Conservation (phyloP, 2,113 vertebrate genomes). For the Passerina amoena region DNA sequence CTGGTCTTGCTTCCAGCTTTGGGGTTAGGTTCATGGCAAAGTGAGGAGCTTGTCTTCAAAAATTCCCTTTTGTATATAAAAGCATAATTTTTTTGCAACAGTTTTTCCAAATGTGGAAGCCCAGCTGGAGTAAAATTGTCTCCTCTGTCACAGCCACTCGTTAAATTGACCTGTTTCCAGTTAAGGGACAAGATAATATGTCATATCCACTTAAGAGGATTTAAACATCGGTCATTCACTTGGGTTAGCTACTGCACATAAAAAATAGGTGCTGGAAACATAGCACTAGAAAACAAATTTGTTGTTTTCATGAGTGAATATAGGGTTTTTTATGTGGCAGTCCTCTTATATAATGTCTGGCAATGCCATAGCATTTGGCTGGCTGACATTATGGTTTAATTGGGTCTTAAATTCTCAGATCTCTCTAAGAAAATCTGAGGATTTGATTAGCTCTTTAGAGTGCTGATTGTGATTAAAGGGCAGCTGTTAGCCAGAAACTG, state of each 20-base stretch:
- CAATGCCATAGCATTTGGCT: background rate
- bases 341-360: background rate
- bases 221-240: background rate
- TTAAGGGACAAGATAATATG: slow-evolving; percentile 16
- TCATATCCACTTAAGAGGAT: slow-evolving; percentile 11
- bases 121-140: background rate
- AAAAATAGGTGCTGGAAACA: background rate
- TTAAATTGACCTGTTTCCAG: background rate
- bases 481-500: background rate
- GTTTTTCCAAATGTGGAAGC: background rate
- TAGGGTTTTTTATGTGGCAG: background rate
- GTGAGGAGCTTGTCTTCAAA: background rate
- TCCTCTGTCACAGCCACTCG: background rate
- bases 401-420: slow-evolving; percentile 2
- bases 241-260: background rate
- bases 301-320: background rate
- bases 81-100: background rate
- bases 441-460: background rate
- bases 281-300: background rate
- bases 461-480: background rate
- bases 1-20: background rate
- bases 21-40: fast-evolving
- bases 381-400: background rate
- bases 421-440: slow-evolving; percentile 27
- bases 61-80: background rate